Base-by-base conservation (phyloP, 2,797 vertebrate species). In the Scyliorhinus canicula region DNA sequence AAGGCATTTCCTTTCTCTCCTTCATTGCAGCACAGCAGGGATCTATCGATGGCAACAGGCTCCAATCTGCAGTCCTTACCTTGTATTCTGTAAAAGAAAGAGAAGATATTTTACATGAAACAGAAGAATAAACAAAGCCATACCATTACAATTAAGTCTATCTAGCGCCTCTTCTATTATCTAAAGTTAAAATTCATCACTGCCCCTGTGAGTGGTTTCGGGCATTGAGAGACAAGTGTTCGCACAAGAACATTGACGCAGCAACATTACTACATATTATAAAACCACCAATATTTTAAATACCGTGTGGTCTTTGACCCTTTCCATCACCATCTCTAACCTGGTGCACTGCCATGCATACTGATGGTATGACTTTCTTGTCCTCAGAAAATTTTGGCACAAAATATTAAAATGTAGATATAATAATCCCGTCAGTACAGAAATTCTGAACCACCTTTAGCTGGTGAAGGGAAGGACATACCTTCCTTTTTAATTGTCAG, bases 41-140 rank as follows among this genome's bases (percentile, higher is more conserved):
- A 31, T 26, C 77, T 44, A 44, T 26, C 57, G 19, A 95, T 69
- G 16, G 77, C 67, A n/a, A 52, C 85, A 77, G 63, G 65, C 63
- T 95, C 69, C 91, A 67, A 93, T 85, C 0, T 21, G 63, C 82
- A 95, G 95, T 74, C 95, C 97, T 97, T 98, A 99, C 99, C 99
- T 98, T 99, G 97, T 99, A 99, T 96, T 99, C 99, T 97, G 98
- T 86, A 96, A 96, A 95, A 95, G 96, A 97, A 96, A 97, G 95
- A 96, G 97, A 95, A 95, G 95, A 97, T 95, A 96, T 12, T 65
- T 40, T 65, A 91, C n/a, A 44, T 71, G 67, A 52, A 52, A 74
- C 50, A 69, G 31, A 35, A 94, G 31, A 4, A 35, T 55, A 74
- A 94, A 50, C 65, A 65, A 91, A 65, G 24, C 8, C 31, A 63